Conservation (phyloP, 2,888 invertebrate species). For the Mycalesis mineus region DNA sequence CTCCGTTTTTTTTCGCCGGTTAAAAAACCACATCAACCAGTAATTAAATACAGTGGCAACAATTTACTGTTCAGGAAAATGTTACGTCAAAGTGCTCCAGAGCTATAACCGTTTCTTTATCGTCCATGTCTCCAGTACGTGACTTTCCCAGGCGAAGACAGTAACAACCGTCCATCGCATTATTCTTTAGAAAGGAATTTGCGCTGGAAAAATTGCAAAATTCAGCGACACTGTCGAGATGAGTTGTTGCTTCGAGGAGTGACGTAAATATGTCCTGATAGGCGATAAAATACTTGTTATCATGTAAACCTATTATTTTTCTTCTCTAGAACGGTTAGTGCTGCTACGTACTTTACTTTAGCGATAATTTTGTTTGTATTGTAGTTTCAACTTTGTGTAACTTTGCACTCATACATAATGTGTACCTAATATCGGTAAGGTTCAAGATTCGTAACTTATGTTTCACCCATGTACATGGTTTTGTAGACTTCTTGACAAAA, state of each 20-base stretch:
- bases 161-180: slow-evolving; percentile 46
- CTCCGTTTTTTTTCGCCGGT: too few species aligned
- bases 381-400: too few species aligned
- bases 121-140: slow-evolving; percentile 54
- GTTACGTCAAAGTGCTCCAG: slow-evolving; percentile 21
- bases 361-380: too few species aligned
- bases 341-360: too few species aligned
- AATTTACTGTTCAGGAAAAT: slow-evolving; percentile 4
- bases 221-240: slow-evolving; percentile 45
- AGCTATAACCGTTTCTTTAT: slow-evolving; percentile 50
- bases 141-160: slow-evolving; percentile 51
- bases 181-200: slow-evolving; percentile 60
- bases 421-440: too few species aligned
- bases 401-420: too few species aligned
- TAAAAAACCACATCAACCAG: background rate
- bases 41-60: background rate
- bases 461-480: too few species aligned
- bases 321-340: background rate
- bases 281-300: slow-evolving; percentile 3
- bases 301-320: background rate
- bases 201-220: slow-evolving; percentile 57
- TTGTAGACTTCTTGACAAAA: too few species aligned
- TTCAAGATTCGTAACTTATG: too few species aligned
- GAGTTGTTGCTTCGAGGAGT: slow-evolving; percentile 44
- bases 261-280: slow-evolving; percentile 44